Evolutionary conservation across 2,113 vertebrate species (phyloP), one percentile per base, ranked within the genome.

Genomic region (Chinchilla lanigera): DNA sequence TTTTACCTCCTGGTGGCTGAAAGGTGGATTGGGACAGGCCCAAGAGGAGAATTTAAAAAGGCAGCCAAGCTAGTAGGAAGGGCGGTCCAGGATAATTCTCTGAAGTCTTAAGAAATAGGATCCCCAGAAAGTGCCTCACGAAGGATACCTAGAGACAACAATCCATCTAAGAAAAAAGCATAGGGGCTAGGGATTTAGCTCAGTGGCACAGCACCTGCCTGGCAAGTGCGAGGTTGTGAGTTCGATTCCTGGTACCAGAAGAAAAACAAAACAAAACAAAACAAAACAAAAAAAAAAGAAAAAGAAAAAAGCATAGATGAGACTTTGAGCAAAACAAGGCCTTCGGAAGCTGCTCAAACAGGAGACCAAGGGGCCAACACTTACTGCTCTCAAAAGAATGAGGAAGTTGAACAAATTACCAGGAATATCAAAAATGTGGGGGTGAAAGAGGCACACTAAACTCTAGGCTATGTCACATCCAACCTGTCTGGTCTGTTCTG

Each of bases 341-440:
- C 6, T 12, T 35, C 6, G n/a, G 19, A 1, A 3, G 2, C 5
- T 17, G 19, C n/a, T n/a, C 12, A 12, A 24, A 8, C 10, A 75
- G 38, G 10, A 75, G 22, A 75, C 38, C 71, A 44, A 24, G 4
- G 5, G 11, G 41, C 9, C n/a, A 19, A 22, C 8, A 38, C 19
- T 20, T 71, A 20, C 19, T 71, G 38, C n/a, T 71, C 20, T 71
- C 19, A 41, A 41, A 41, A 26, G 4, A 73, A 41, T 73, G 10
- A 73, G 38, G 12, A 73, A 38, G 22, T 12, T 24, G 20, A 73
- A 24, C 69, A 73, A 41, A 73, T 41, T 41, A 12, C 12, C 8
- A 41, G 22, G 38, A 73, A 41, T 11, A 73, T 69, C 10, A 33
- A 24, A 24, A 41, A 12, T 41, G 20, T 24, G 19, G 69, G 65